Conservation (phyloP, 2,888 invertebrate genomes). For the Heliconius charithonia region DNA sequence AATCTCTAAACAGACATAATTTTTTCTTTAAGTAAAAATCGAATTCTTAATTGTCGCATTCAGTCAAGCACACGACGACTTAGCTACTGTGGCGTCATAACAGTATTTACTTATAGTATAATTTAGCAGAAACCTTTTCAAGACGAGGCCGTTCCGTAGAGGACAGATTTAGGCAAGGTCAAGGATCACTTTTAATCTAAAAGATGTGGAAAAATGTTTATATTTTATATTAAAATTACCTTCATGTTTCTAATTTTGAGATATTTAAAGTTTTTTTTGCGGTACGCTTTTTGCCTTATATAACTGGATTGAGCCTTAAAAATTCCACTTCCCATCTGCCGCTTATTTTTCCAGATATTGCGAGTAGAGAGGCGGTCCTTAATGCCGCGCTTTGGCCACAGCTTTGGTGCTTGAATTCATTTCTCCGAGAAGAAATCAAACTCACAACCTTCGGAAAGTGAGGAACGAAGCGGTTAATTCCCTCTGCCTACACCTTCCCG, state of each 20-base stretch:
- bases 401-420: no score
- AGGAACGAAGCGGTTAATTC: no score
- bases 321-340: no score
- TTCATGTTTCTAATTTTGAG: background rate
- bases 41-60: background rate
- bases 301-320: no score
- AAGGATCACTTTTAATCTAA: slow-evolving; percentile 4
- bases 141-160: slow-evolving; percentile 2
- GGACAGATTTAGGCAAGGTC: slow-evolving; percentile 22
- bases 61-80: background rate
- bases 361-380: no score
- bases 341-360: no score
- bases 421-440: no score
- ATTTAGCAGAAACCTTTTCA: slow-evolving; percentile 16
- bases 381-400: no score
- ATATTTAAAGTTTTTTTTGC: background rate
- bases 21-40: background rate
- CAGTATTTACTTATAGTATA: slow-evolving; percentile 13
- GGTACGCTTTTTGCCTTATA: background rate
- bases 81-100: background rate
- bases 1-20: background rate
- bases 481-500: no score
- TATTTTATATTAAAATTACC: background rate
- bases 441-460: no score
- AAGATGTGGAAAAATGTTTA: background rate